Base-by-base conservation (phyloP, 2,113 vertebrate species). In the Limanda limanda region DNA sequence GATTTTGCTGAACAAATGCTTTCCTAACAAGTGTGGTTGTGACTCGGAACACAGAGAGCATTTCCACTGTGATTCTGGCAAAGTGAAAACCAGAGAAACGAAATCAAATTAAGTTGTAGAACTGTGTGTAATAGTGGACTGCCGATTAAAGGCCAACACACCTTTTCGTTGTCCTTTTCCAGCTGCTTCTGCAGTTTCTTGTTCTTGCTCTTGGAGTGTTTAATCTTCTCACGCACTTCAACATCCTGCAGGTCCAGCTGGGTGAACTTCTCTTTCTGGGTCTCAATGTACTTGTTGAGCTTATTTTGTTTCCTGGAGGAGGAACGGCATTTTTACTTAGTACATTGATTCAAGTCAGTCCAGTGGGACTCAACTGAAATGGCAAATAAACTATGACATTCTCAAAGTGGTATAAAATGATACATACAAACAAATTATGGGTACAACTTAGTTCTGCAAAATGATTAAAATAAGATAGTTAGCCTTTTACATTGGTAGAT, bases 131-230 rank as follows among this genome's bases (percentile, higher is more conserved):
- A 35, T 5, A 57, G 42, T 68, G 55, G 57, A 75, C 13, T 54
- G 65, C 47, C 51, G 15, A 61, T 56, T 65, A 68, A 68, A 78
- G 37, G 56, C 47, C 45, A 73, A 90, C 90, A 10, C 91, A 99
- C 98, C 97, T 98, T 99, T 88, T 97, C 96, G 89, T 95, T 95
- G 58, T 99, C 97, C 81, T 98, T 99, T 51, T 96, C 94, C 79
- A 99, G 94, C 82, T 99, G 97, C 85, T 97, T 98, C 80, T 97
- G 95, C 69, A 97, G 87, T 79, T 97, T 97, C 92, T 97, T 98
- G 71, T 89, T 93, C 86, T 97, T 98, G 93, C 93, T 96, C 88
- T 96, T 96, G 69, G 90, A 93, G 90, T 98, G 93, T 90, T 98
- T 99, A 63, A 98, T 91, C 78, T 96, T 97, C 92, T 99, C 98